A percentile compares a stretch with the other conserved stretches of the same genome.
phyloP scores from a whole-genome alignment of 2,797 vertebrate genomes.

The Euthynnus affinis region DNA sequence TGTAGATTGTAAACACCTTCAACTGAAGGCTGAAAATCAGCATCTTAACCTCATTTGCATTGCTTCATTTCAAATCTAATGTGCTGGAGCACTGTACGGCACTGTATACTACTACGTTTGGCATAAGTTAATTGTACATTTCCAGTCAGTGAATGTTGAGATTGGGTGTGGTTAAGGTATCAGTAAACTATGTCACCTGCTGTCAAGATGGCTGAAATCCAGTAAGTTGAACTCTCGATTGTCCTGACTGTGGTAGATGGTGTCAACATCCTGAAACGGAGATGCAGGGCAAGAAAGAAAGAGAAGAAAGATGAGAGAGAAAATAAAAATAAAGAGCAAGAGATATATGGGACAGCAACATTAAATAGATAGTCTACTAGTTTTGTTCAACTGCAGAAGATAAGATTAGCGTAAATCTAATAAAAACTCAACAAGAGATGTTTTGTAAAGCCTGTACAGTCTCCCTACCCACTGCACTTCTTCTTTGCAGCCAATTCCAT shows the following conservation, averaged over 20 bases:
- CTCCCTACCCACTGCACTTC: slow-evolving; percentile 93
- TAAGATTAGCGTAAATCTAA: not conserved
- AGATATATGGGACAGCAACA: slow-evolving; percentile 1
- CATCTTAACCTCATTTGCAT: slow-evolving; percentile 17
- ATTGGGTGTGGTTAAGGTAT: slow-evolving; percentile 23
- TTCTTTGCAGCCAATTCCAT: slow-evolving; percentile 93
- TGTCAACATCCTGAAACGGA: slow-evolving; percentile 91
- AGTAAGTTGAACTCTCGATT: slow-evolving; percentile 93
- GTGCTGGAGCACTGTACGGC: not conserved
- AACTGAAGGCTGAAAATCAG: slow-evolving; percentile 24
- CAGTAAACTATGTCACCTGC: slow-evolving; percentile 85
- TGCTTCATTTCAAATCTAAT: slow-evolving; percentile 40
- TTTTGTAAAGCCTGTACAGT: not conserved
- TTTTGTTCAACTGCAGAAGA: not conserved
- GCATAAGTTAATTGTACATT: slow-evolving; percentile 19
- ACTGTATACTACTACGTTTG: not conserved
- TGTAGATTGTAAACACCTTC: not conserved
- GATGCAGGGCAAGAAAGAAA: not conserved
- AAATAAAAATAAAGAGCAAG: slow-evolving; percentile 1
- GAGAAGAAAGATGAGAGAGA: slow-evolving; percentile 1
- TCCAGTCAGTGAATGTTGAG: slow-evolving; percentile 14
- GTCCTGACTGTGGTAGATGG: slow-evolving; percentile 95
- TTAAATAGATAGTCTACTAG: not conserved
- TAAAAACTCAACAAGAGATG: slow-evolving; percentile 14
- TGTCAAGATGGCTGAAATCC: slow-evolving; percentile 95